Evolutionary conservation across 2,888 invertebrate genomes (phyloP), one percentile per base, ranked within the genome.

Genomic region (Caenorhabditis sp.): DNA sequence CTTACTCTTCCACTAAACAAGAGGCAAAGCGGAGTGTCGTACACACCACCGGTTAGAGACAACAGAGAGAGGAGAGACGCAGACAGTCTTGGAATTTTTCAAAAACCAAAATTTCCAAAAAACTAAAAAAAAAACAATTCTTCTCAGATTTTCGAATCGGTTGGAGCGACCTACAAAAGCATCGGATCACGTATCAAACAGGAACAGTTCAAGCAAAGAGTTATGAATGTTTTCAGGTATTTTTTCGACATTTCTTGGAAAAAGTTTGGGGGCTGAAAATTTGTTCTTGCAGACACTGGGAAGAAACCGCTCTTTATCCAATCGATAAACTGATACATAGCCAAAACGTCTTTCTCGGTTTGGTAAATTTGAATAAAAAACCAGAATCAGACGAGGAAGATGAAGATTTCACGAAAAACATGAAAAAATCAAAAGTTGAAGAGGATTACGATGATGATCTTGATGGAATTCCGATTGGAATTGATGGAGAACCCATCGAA

Each of bases 291-390:
- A 31, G 94, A 86, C 95, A 96, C 1, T 97, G 99, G 97, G 96
- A 97, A 88, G 97, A 99, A 88, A 95, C 95, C 93, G 93, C 94
- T 19, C 92, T 99, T 72, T 99, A 97, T 90, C 94, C 97, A 0
- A 93, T 93, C 68, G 95, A 97, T 79, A 94, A 93, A 89, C 91
- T 99, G 74, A 92, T 93, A 75, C 93, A 92, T 87, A 89, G 96
- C 71, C 94, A 95, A 88, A 94, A 95, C 86, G 91, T 93, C 14
- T 97, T 99, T 89, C 90, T 96, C 2, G 99, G 99, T 3, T 89
- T 94, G 50, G 88, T 43, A 10, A 43, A 43, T 14, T 17, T 43
- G 12, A 43, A 43, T 12, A 43, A 43, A 43, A 17, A 10, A 36
- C 17, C 57, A 1, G 37, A 64, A 1, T 51, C 37, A 19, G 55